Base-by-base conservation (phyloP, 2,113 vertebrate genomes). In the Actenoides lindsayi region DNA sequence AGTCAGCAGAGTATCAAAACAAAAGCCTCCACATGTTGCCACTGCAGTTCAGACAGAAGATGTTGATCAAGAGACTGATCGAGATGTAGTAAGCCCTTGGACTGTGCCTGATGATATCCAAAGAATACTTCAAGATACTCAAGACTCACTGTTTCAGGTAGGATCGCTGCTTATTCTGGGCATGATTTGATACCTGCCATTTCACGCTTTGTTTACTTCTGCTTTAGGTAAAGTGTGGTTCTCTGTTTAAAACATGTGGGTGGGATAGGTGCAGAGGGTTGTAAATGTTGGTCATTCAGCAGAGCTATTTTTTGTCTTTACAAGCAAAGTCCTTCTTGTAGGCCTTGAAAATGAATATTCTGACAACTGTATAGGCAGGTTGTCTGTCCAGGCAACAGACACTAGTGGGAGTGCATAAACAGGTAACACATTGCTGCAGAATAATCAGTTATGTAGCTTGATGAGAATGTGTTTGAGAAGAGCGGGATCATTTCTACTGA, bases 11-110 rank as follows among this genome's bases (percentile, higher is more conserved):
- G 44, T 53, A 8, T 41, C 78, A 31, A 44, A 44, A n/a, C 82
- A 71, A 27, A 39, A 71, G 30, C 37, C 33, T 67, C 24, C 24
- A 56, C 42, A 2, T 9, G n/a, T 56, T 41, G 8, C 74, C 23
- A 25, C 67, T n/a, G 70, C 46, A 31, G 78, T 95, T 85, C 94
- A 87, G 11, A 50, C 86, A 19, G 83, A 89, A 67, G 23, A 2
- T 48, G 11, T 56, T 27, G 96, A 96, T 33, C 63, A 83, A 48
- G 93, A 97, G 7, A 16, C 82, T 41, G 97, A 98, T n/a, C 83
- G 94, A 83, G 97, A 97, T 0, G 30, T 97, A n/a, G 59, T 96
- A 91, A 98, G 98, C 62, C 97, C 95, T 33, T 99, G 98, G 98
- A 97, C 94, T 16, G 60, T 98, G 5, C 97, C 98, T 60, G 95